These are phyloP conservation scores for Drosophila anceps DNA, from an alignment of 2,888 invertebrate genomes.

Conservation along the genomic window DNA sequence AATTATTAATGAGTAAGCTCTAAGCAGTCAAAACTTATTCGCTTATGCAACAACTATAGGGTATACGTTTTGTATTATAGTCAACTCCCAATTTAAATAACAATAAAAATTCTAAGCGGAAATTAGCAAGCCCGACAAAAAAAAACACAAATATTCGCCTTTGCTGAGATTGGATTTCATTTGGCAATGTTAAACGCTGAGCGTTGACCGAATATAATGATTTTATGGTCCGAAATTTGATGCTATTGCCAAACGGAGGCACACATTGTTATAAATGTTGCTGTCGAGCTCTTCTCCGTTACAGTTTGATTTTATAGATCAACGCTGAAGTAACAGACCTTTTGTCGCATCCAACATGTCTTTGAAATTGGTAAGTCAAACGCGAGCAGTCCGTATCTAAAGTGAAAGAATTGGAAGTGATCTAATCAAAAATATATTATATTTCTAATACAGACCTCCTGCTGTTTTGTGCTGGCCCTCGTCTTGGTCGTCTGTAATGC, in stretches of 20 bases:
- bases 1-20: no score
- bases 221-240: conserved; percentile 56
- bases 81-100: conserved; percentile 62
- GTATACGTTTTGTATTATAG: conserved; percentile 25
- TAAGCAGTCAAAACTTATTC: conserved; percentile 7
- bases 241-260: conserved; percentile 44
- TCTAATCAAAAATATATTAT: not conserved
- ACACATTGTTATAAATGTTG: conserved; percentile 62
- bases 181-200: conserved; percentile 33
- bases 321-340: conserved; percentile 36
- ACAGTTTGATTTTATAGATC: conserved; percentile 67
- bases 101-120: conserved; percentile 77
- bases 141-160: conserved; percentile 6
- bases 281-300: conserved; percentile 42
- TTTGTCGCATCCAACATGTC: conserved; percentile 48
- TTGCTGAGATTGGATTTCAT: conserved; percentile 48
- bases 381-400: not conserved
- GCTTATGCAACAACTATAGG: not conserved
- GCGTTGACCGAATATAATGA: conserved; percentile 49
- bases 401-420: conserved; percentile 5
- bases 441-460: conserved; percentile 40
- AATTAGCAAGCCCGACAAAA: conserved; percentile 58
- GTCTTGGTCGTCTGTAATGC: conserved; percentile 55
- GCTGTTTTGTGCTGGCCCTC: conserved; percentile 48
- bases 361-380: conserved; percentile 62